Conservation (phyloP, 2,888 invertebrate species). For the Hylaea fasciaria region DNA sequence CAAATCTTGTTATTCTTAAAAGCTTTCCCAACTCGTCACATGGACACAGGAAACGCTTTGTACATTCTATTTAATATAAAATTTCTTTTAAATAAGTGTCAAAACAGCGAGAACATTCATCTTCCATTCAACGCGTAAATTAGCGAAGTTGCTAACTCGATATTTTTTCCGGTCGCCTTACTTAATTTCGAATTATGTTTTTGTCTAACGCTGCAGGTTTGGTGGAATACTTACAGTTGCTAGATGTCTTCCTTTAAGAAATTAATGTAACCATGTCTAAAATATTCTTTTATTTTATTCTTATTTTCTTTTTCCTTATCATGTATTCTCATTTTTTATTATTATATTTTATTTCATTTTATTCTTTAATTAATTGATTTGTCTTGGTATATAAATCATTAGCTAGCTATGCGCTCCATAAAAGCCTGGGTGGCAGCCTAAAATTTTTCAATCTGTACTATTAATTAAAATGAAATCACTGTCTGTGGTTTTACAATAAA, state of each 20-base stretch:
- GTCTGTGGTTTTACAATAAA: too few species aligned
- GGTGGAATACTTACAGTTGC: neutral
- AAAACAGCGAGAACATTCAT: conserved; percentile 38
- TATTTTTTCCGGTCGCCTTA: conserved; percentile 37
- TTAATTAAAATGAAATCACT: too few species aligned
- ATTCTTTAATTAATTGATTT: too few species aligned
- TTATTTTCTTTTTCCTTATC: too few species aligned
- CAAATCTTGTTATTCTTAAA: conserved; percentile 22
- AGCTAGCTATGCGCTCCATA: too few species aligned
- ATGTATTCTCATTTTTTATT: too few species aligned
- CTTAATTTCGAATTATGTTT: conserved; percentile 56
- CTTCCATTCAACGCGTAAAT: conserved; percentile 39
- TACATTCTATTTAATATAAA: conserved; percentile 23
- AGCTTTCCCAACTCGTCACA: conserved; percentile 21
- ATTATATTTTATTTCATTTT: too few species aligned
- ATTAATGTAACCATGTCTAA: neutral
- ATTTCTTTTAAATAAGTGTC: conserved; percentile 30
- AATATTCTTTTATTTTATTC: too few species aligned
- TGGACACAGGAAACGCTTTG: conserved; percentile 11
- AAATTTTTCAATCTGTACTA: too few species aligned
- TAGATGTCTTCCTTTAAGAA: neutral
- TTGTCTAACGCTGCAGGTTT: conserved; percentile 39
- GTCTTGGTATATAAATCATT: too few species aligned
- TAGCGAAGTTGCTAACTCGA: conserved; percentile 42
- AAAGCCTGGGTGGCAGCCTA: too few species aligned